Conservation (phyloP, 2,797 vertebrate species). For the Acridotheres tristis region DNA sequence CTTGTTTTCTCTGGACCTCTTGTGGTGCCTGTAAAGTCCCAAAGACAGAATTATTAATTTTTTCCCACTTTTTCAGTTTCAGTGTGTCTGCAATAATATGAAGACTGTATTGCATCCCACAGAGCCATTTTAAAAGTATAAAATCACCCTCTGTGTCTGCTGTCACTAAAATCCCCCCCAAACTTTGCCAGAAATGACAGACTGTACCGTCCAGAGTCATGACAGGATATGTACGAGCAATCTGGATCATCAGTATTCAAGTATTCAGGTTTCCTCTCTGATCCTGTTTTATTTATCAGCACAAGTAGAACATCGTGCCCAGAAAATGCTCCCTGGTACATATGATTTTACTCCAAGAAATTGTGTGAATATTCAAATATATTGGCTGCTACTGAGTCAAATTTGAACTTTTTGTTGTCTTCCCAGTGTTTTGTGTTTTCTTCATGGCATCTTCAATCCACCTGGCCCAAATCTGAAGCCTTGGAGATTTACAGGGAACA, state of each 20-base stretch:
- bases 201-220: neutral
- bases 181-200: neutral
- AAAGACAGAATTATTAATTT: neutral
- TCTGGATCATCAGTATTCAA: neutral
- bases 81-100: neutral
- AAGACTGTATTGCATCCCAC: neutral
- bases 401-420: neutral
- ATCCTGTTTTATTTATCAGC: neutral
- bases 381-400: neutral
- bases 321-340: neutral
- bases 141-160: neutral
- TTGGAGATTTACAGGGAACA: neutral
- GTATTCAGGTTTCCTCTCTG: neutral
- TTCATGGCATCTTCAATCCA: neutral
- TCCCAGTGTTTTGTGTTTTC: neutral
- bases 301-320: rapidly evolving
- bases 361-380: neutral
- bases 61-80: neutral
- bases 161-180: neutral
- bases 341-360: neutral
- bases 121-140: neutral
- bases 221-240: neutral
- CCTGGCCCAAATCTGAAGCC: neutral
- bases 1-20: neutral
- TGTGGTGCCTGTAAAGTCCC: neutral